These are phyloP conservation scores for Melinopterus prodromus DNA, from an alignment of 2,888 invertebrate genomes.

Conservation along the genomic window DNA sequence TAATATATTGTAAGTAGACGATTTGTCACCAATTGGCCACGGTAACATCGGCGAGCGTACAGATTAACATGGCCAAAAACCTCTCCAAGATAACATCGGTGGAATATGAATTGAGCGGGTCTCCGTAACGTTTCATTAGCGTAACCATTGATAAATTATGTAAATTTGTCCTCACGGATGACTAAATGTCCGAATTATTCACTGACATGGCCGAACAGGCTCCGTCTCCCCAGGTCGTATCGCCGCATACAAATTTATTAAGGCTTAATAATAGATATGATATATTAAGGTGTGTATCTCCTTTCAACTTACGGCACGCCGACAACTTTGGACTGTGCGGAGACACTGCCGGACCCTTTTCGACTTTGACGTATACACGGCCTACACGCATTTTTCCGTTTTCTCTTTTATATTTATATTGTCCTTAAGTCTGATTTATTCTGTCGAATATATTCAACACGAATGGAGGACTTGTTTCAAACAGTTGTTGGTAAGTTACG, in stretches of 20 bases:
- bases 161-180: conserved; percentile 4
- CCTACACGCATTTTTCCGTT: background rate
- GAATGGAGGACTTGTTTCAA: background rate
- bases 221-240: background rate
- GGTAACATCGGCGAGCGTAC: background rate
- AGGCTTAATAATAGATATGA: background rate
- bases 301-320: background rate
- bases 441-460: background rate
- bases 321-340: background rate
- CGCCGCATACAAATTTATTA: background rate
- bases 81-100: background rate
- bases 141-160: conserved; percentile 4
- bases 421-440: background rate
- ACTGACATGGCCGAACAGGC: background rate
- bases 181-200: background rate
- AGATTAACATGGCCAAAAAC: background rate
- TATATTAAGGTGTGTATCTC: background rate
- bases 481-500: too few species aligned
- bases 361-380: background rate
- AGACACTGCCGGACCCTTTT: background rate
- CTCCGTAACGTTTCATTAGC: background rate
- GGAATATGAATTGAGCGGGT: background rate
- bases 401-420: background rate
- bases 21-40: too few species aligned
- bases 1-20: too few species aligned